Conservation (phyloP, 2,797 vertebrate genomes). For the Melanotaenia nigrans region DNA sequence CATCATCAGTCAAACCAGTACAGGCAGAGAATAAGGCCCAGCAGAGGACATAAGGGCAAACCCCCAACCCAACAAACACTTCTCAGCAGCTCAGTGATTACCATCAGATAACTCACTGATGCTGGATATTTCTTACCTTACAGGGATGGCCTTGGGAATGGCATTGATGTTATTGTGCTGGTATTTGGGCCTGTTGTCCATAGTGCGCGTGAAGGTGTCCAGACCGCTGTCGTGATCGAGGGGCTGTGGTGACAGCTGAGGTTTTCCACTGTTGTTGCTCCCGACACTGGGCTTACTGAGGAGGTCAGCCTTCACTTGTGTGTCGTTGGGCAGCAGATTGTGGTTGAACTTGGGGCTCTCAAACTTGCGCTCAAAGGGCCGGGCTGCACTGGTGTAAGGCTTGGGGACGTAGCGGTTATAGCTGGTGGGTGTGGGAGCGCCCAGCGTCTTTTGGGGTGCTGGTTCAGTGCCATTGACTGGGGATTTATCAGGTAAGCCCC, state of each 20-base stretch:
- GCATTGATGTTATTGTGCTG: conserved; percentile 94
- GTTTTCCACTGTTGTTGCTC: conserved; percentile 79
- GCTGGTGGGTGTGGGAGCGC: conserved; percentile 74
- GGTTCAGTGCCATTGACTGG: conserved; percentile 88
- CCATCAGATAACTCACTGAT: not conserved
- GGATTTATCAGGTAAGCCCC: conserved; percentile 87
- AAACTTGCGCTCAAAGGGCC: conserved; percentile 96
- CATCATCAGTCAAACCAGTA: conserved; percentile 44
- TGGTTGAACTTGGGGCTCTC: conserved; percentile 99
- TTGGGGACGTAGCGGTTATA: conserved; percentile 91
- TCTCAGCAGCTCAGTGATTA: conserved; percentile 26
- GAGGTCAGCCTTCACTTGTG: conserved; percentile 82
- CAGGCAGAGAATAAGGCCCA: conserved; percentile 21
- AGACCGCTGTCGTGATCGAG: conserved; percentile 90
- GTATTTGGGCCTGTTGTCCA: conserved; percentile 94
- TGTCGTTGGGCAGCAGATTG: conserved; percentile 95
- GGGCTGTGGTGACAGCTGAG: conserved; percentile 87
- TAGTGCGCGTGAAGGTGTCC: conserved; percentile 91
- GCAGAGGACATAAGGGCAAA: conserved; percentile 31
- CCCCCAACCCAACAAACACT: conserved; percentile 7
- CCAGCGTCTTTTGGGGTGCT: conserved; percentile 80
- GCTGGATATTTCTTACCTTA: conserved; percentile 84
- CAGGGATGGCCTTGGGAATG: conserved; percentile 94
- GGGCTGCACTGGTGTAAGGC: conserved; percentile 88
- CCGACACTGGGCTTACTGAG: conserved; percentile 67